phyloP scores from a whole-genome alignment of 2,113 vertebrate genomes.

The Climacteris rufus region DNA sequence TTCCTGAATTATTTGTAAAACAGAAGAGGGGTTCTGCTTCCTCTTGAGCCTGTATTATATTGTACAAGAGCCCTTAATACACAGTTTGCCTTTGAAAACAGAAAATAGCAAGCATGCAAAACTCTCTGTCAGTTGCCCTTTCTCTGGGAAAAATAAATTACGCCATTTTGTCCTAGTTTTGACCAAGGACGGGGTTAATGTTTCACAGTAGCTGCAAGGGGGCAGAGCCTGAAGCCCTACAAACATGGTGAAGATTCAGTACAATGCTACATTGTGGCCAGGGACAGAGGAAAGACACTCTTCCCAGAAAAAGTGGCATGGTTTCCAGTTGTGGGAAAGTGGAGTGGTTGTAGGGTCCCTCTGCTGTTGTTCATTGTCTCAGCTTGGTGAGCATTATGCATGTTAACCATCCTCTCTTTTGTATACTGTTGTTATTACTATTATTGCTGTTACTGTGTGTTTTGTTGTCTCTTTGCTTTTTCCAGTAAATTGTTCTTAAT shows the following conservation, averaged over 20 bases:
- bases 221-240: too few relatives aligned
- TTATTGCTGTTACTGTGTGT: background rate
- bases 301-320: too few relatives aligned
- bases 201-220: background rate
- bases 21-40: background rate
- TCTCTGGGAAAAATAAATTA: background rate
- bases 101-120: background rate
- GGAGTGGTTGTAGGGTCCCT: too few relatives aligned
- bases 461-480: background rate
- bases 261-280: too few relatives aligned
- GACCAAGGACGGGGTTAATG: fast-evolving
- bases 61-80: background rate
- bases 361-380: background rate
- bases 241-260: too few relatives aligned
- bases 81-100: background rate
- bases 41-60: background rate
- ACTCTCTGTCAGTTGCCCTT: background rate
- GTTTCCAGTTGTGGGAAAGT: background rate
- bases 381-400: background rate
- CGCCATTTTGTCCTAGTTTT: fast-evolving
- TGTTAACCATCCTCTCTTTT: background rate
- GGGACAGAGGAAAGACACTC: too few relatives aligned
- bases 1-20: background rate
- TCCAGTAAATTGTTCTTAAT: background rate
- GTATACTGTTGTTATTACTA: fast-evolving